These are phyloP conservation scores for Leptinotarsa peninsularis DNA, from an alignment of 2,888 invertebrate genomes.

Conservation along the genomic window DNA sequence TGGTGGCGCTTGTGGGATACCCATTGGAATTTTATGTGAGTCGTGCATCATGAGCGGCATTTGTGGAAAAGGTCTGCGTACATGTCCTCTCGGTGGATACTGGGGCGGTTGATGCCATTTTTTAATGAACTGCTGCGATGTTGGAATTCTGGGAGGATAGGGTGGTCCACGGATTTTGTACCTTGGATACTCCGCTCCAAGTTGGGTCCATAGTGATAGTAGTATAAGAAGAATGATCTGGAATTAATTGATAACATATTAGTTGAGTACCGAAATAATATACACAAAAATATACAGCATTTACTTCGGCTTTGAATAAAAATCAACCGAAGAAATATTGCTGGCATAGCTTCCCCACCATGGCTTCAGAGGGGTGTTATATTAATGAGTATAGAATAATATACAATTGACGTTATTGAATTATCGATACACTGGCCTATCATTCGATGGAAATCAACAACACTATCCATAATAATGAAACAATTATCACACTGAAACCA, in stretches of 20 bases:
- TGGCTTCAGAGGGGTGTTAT: no score
- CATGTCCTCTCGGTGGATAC: slow-evolving; percentile 36
- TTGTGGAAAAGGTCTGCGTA: slow-evolving; percentile 51
- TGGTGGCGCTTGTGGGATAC: slow-evolving; percentile 37
- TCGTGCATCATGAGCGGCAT: slow-evolving; percentile 44
- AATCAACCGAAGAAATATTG: no score
- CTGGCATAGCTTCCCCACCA: no score
- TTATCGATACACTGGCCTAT: no score
- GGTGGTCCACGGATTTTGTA: slow-evolving; percentile 45
- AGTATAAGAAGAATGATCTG: slow-evolving; percentile 49
- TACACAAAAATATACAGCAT: no score
- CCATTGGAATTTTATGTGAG: slow-evolving; percentile 50
- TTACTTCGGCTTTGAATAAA: no score
- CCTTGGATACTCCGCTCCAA: slow-evolving; percentile 43
- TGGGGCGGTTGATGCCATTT: slow-evolving; percentile 56
- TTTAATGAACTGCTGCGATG: slow-evolving; percentile 50
- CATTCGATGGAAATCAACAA: no score
- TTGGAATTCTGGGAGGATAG: slow-evolving; percentile 48
- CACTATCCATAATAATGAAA: no score
- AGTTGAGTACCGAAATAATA: no score
- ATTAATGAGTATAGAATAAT: no score
- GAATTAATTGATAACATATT: slow-evolving; percentile 17
- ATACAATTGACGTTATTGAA: no score
- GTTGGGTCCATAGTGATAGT: slow-evolving; percentile 41
- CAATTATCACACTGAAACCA: no score